phyloP scores from a whole-genome alignment of 92 coral and sea anemone species.

The Zoanthus sansibaricus region DNA sequence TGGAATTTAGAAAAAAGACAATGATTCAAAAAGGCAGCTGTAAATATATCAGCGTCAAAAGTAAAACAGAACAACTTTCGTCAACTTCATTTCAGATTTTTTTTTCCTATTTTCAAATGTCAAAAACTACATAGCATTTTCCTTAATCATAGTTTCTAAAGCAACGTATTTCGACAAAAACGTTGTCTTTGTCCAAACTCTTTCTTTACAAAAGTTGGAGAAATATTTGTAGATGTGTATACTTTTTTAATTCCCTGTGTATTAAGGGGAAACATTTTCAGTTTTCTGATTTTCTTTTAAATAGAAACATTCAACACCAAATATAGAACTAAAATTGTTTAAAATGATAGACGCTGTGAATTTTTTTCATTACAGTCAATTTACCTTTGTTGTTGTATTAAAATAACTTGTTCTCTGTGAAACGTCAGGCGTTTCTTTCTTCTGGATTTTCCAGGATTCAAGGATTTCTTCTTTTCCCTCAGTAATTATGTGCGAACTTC shows the following conservation, averaged over 20 bases:
- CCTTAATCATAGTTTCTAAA: too few relatives aligned
- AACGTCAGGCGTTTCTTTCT: slow-evolving; percentile 70
- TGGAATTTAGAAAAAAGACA: slow-evolving; percentile 14
- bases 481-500: slow-evolving; percentile 75
- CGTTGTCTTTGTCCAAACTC: too few relatives aligned
- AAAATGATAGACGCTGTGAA: neutral
- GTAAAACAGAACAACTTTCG: too few relatives aligned
- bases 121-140: too few relatives aligned
- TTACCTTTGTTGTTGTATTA: slow-evolving; percentile 75
- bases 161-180: too few relatives aligned
- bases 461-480: slow-evolving; percentile 69
- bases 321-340: neutral
- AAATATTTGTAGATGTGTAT: too few relatives aligned
- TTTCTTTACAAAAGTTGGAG: too few relatives aligned
- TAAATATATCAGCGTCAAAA: too few relatives aligned
- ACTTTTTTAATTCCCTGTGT: too few relatives aligned
- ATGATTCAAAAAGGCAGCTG: neutral
- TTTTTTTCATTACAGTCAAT: neutral
- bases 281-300: too few relatives aligned
- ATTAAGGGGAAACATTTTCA: neutral
- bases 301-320: neutral
- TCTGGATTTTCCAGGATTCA: slow-evolving; percentile 78
- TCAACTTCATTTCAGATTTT: too few relatives aligned
- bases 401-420: slow-evolving; percentile 84
- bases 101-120: too few relatives aligned